Conservation (phyloP, 2,797 vertebrate genomes). For the Lepus oiostolus region DNA sequence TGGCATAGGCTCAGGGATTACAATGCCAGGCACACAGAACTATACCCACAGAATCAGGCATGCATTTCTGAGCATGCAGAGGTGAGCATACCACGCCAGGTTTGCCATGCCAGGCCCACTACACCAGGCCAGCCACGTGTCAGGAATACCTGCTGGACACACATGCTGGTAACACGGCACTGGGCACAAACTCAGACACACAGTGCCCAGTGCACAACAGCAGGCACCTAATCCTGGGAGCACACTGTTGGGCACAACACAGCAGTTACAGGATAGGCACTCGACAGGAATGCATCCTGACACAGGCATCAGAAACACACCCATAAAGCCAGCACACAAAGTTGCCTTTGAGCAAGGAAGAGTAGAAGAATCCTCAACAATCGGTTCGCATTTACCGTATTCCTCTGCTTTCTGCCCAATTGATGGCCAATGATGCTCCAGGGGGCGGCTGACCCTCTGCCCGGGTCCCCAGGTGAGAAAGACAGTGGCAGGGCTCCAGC, state of each 20-base stretch:
- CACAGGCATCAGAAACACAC: neutral
- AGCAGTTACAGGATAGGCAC: accelerated
- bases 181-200: neutral
- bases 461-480: neutral
- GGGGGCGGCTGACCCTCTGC: neutral
- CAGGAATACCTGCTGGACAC: neutral
- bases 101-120: too few species aligned
- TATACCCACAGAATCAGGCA: neutral
- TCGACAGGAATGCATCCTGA: neutral
- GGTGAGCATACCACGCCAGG: accelerated
- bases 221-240: neutral
- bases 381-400: accelerated
- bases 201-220: too few species aligned
- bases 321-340: neutral
- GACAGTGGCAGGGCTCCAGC: neutral
- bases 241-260: neutral
- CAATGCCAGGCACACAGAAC: neutral
- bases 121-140: too few species aligned
- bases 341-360: neutral
- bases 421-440: accelerated
- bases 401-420: neutral
- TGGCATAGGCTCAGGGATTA: neutral
- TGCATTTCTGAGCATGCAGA: neutral
- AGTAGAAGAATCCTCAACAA: too few species aligned
- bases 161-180: neutral